Evolutionary conservation across 2,797 vertebrate species (phyloP), one percentile per base, ranked within the genome.

Genomic region (Chloroceryle amazona): DNA sequence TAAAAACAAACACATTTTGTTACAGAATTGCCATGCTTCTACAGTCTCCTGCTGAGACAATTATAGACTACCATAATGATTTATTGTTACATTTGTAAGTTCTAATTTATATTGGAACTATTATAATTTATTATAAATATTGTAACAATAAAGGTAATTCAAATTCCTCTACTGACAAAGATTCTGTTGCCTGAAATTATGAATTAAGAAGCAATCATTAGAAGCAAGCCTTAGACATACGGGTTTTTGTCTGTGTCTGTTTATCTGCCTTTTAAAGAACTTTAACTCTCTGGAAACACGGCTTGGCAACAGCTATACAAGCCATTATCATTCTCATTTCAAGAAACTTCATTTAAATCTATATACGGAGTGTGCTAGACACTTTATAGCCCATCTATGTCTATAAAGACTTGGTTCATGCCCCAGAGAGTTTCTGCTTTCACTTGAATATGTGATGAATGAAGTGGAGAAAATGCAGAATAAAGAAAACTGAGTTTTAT

Each of bases 1-100:
- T 78, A 86, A 88, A 83, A 90, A 60, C 51, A 89, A 90, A 44
- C 23, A 62, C 13, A 60, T 89, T 84, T 94, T 75, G 60, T 85
- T 83, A 41, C 31, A 81, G 49, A 95, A 94, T 79, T 71, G 44
- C 17, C 49, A 73, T 10, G 20, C 15, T 89, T 82, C 16, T 49
- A 55, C 31, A 3, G 6, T 60, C 65, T 93, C 67, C 72, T 87
- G 63, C 63, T 67, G 94, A 89, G 71, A 71, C 29, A 67, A 80
- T 70, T 87, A 73, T 62, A 82, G 95, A 93, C 29, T 44, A 87
- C n/a, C 18, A 73, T 39, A 70, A 82, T 70, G 61, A 76, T 47
- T 89, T 73, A 70, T 55, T 73, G 13, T 51, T 89, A 79, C 17
- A 79, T 73, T 35, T 76, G 29, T n/a, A 61, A 74, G 81, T 93